A percentile compares a stretch with the other conserved stretches of the same genome.
Evolutionary conservation across 2,888 invertebrate species (phyloP).

Genomic region (Linyphia triangularis): DNA sequence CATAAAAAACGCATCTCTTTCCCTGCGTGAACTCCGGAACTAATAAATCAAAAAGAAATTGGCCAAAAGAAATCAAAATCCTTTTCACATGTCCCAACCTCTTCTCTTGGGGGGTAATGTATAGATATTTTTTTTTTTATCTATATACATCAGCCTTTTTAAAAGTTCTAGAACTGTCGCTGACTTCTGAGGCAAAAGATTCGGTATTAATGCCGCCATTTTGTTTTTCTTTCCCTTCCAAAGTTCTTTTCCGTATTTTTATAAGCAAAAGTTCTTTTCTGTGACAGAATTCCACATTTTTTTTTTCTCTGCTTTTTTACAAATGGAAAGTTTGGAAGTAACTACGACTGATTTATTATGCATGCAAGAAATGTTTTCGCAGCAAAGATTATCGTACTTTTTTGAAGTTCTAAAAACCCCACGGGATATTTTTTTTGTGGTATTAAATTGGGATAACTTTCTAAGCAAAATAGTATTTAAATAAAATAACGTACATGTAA

Average conservation of each 20-base stretch:
- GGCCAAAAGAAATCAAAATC: slow-evolving; percentile 4
- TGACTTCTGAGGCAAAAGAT: slow-evolving; percentile 29
- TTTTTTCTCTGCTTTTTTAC: not conserved
- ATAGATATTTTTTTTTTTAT: slow-evolving; percentile 18
- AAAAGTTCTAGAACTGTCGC: slow-evolving; percentile 21
- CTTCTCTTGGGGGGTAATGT: slow-evolving; percentile 28
- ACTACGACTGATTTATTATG: slow-evolving; percentile 41
- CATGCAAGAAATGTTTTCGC: slow-evolving; percentile 9
- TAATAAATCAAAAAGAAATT: slow-evolving; percentile 50
- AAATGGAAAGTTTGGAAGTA: not conserved
- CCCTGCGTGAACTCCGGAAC: slow-evolving; percentile 9
- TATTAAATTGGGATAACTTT: not conserved
- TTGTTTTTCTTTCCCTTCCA: slow-evolving; percentile 1
- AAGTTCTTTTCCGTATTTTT: not conserved
- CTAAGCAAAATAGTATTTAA: not conserved
- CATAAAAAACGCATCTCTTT: not conserved
- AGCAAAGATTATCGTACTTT: not conserved
- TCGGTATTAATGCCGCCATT: slow-evolving; percentile 31
- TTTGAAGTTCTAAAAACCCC: not conserved
- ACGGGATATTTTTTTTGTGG: not conserved
- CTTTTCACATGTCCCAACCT: slow-evolving; percentile 1
- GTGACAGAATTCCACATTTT: not conserved
- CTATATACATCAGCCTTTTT: not conserved
- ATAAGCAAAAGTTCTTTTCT: slow-evolving; percentile 2
- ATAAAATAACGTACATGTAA: too few relatives aligned